Conservation (phyloP, 2,797 vertebrate species). For the Gobionotothen gibberifrons region DNA sequence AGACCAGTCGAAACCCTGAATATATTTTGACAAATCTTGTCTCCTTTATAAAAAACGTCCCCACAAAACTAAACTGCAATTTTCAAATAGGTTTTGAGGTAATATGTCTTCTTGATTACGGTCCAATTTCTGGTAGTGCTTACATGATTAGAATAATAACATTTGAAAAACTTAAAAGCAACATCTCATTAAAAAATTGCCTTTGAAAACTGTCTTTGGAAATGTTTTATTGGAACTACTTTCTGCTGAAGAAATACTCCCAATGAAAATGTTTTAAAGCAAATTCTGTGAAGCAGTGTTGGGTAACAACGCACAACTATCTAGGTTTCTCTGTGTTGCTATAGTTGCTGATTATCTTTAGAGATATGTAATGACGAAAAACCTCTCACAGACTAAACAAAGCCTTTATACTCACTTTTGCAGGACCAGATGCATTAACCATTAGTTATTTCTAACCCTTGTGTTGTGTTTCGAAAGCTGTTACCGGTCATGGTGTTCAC, state of each 20-base stretch:
- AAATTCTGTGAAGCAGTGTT: neutral
- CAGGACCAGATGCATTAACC: neutral
- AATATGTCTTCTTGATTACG: too few relatives aligned
- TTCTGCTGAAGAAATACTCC: neutral
- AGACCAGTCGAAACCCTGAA: constrained; percentile 17
- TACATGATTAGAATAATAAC: neutral
- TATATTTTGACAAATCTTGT: neutral
- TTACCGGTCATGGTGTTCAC: too few relatives aligned
- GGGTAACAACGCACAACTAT: neutral
- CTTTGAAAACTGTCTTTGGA: too few relatives aligned
- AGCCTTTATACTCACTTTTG: neutral
- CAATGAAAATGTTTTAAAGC: neutral
- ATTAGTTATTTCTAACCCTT: neutral
- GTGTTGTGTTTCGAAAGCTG: too few relatives aligned
- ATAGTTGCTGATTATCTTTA: constrained; percentile 8
- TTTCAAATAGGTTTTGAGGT: too few relatives aligned
- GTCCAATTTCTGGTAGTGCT: neutral
- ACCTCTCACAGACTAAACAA: constrained; percentile 15
- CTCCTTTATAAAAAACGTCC: too few relatives aligned
- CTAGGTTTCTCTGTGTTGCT: neutral
- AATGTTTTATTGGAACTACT: constrained; percentile 1
- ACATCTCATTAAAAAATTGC: neutral
- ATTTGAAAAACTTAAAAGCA: neutral
- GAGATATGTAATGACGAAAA: constrained; percentile 2
- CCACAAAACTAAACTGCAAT: too few relatives aligned